Evolutionary conservation across 2,797 vertebrate genomes (phyloP), one percentile per base, ranked within the genome.

Genomic region (Cuculus canorus): DNA sequence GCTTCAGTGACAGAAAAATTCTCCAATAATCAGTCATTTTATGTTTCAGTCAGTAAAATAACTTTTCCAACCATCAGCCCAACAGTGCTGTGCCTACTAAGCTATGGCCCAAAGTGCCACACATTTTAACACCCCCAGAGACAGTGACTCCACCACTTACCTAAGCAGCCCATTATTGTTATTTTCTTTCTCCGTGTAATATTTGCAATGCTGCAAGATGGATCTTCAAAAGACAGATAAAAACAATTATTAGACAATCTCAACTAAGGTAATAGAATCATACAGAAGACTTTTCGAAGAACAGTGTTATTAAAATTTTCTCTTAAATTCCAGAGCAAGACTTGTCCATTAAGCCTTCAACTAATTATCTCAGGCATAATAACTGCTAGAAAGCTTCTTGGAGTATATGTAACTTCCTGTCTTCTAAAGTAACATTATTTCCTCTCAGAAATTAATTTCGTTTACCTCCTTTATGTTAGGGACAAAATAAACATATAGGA

Each of bases 351-450:
- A 86, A 70, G 41, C 22, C 7, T 68, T 8, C 1, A 93, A 79
- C 90, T 96, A 93, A 48, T 93, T 95, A 95, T 53, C 92, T 59
- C 92, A 91, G 86, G 97, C 90, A 96, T 93, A 96, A 95, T 97
- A 96, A 24, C 81, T 88, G 56, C 52, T 45, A 70, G 64, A 94
- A 60, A 93, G n/a, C 66, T 85, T 72, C 47, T 81, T 85, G 22
- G 54, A 86, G 37, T 35, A 3, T 11, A 70, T 25, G 47, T 43
- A 80, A 81, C 85, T 96, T 96, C 68, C 90, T 92, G 85, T 77
- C 77, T 93, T 79, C 60, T 80, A 35, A 95, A 94, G 85, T 81
- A 91, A 90, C 32, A 52, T 84, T 90, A 82, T 82, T 95, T 95
- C 88, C 66, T 91, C 64, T 87, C 71, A 95, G 54, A 89, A 95